Conservation (phyloP, 1,140 invertebrate species). For the Callitettix versicolor region DNA sequence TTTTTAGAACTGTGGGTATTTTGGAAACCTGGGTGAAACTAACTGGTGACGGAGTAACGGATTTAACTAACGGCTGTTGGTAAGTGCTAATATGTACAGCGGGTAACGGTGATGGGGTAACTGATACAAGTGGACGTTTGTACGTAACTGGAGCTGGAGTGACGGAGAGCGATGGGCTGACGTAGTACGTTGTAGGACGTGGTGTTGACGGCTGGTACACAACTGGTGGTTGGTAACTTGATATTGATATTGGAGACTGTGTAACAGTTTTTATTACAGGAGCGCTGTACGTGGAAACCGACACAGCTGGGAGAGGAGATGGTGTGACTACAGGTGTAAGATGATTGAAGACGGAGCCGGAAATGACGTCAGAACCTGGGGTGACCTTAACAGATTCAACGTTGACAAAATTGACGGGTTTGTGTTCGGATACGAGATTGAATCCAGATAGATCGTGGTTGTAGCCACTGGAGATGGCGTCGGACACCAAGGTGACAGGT, state of each 20-base stretch:
- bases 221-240: neutral
- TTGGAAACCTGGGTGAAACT: constrained; percentile 2
- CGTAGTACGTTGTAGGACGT: constrained; percentile 2
- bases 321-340: neutral
- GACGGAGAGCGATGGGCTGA: neutral
- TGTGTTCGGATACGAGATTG: neutral
- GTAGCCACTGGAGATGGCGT: too few species aligned
- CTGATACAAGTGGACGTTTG: neutral
- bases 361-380: neutral
- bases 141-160: constrained; percentile 1
- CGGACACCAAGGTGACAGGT: neutral
- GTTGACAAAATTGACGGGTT: neutral
- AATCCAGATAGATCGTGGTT: neutral
- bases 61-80: neutral
- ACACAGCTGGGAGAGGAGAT: neutral
- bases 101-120: too few species aligned
- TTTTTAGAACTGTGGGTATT: constrained; percentile 15
- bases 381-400: constrained; percentile 4
- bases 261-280: too few species aligned
- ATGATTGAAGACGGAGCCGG: neutral
- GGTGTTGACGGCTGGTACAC: neutral
- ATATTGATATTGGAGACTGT: constrained; percentile 9
- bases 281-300: neutral
- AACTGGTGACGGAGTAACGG: constrained; percentile 5
- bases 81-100: neutral